Base-by-base conservation (phyloP, 2,113 vertebrate species). In the Lucifuga dentata region DNA sequence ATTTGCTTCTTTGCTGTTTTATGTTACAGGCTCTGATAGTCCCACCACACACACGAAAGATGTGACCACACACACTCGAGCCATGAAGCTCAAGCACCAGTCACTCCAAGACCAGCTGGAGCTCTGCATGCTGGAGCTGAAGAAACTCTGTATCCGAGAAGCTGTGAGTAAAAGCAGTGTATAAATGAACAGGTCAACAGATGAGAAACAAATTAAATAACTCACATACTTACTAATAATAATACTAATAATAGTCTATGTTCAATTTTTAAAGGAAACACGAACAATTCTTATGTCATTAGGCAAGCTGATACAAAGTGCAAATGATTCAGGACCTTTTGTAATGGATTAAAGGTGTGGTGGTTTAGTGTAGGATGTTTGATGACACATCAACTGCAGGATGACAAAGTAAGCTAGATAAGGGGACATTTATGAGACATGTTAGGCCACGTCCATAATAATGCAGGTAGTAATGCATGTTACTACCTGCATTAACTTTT, bases 71-170 rank as follows among this genome's bases (percentile, higher is more conserved):
- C 91, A 93, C 81, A 94, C 92, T 0, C 81, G 92, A 44, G 94
- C 92, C 0, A 92, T 95, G 60, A 93, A 93, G 70, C 88, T 91
- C 44, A 95, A 94, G 86, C 95, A 95, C 78, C 88, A 92, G 85
- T 91, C 79, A 0, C 87, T 98, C 78, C 92, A 96, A 71, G 92
- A 93, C 0, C 86, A 73, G 0, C 91, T 98, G 29, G 93, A 96
- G 58, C 57, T 70, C 46, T 96, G 95, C 57, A 52, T 97, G 26
- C 88, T 93, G 81, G 96, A 98, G 81, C 93, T 98, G 77, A 92
- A 93, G 72, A 90, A 82, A 55, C 91, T 98, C 39, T 98, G 96
- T 81, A 93, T 97, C 77, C 88, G 95, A 15, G 97, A 98, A 79
- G 96, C 78, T 16, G 90, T 91, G 56, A 88, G 90, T 83, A 13